Evolutionary conservation across 2,888 invertebrate genomes (phyloP).

Genomic region (Acanthopleura granulata): DNA sequence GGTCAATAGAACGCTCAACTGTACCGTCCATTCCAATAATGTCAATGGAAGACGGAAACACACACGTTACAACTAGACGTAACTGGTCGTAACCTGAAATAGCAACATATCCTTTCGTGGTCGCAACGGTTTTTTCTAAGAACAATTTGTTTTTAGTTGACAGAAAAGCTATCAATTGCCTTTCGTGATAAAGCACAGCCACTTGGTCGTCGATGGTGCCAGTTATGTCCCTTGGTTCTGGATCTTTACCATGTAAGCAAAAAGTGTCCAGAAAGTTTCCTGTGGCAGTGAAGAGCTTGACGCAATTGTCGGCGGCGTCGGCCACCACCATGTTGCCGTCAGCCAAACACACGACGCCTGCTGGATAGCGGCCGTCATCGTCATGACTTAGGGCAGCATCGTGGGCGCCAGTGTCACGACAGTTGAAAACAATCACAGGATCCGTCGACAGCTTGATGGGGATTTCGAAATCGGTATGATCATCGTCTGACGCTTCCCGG

Average conservation of each 20-base stretch:
- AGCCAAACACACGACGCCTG: conserved; percentile 13
- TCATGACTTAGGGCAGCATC: not conserved
- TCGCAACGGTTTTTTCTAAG: conserved; percentile 15
- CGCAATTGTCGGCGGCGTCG: conserved; percentile 15
- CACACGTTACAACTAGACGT: conserved; percentile 12
- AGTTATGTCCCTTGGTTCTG: conserved; percentile 19
- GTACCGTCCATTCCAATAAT: conserved; percentile 7
- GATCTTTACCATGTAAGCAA: conserved; percentile 10
- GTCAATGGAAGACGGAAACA: conserved; percentile 14
- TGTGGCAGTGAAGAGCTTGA: conserved; percentile 11
- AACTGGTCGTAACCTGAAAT: not conserved
- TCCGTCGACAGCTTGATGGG: not conserved
- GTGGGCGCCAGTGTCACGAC: conserved; percentile 9
- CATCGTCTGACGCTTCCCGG: not conserved
- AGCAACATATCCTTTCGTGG: conserved; percentile 16
- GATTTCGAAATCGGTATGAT: not conserved
- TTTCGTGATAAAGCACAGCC: conserved; percentile 24
- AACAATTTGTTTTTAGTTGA: conserved; percentile 13
- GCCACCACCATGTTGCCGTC: conserved; percentile 19
- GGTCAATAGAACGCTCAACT: not conserved
- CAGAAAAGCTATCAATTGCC: conserved; percentile 18
- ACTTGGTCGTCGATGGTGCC: conserved; percentile 13
- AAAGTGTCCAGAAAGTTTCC: conserved; percentile 11
- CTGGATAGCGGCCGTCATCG: conserved; percentile 18
- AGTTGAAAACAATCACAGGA: conserved; percentile 1